These are phyloP conservation scores for Amphibalanus amphitrite DNA, from an alignment of 1,140 invertebrate species.

Conservation along the genomic window DNA sequence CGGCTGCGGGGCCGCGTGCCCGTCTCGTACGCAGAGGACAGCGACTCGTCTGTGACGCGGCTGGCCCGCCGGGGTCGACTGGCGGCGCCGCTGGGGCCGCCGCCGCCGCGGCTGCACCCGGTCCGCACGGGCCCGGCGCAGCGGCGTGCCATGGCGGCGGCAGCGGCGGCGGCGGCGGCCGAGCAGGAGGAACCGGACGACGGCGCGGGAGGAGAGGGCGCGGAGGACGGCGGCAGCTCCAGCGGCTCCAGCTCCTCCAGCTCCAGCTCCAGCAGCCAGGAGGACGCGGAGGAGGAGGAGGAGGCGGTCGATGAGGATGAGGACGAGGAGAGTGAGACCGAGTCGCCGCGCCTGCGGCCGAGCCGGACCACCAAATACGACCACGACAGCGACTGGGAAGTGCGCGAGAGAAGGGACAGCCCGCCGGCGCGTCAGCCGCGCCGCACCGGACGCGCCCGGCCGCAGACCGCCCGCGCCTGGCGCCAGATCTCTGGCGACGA, in stretches of 20 bases:
- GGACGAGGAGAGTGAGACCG: slow-evolving; percentile 16
- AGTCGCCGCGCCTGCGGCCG: too few relatives aligned
- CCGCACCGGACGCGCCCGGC: background rate
- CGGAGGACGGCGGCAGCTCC: slow-evolving; percentile 13
- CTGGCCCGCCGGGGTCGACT: slow-evolving; percentile 6
- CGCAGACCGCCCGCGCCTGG: background rate
- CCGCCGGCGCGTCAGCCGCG: too few relatives aligned
- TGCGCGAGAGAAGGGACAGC: too few relatives aligned
- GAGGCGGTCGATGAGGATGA: slow-evolving; percentile 22
- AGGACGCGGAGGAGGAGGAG: slow-evolving; percentile 16
- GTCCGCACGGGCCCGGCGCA: background rate
- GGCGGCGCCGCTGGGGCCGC: slow-evolving; percentile 3
- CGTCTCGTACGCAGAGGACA: background rate
- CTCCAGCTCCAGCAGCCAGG: slow-evolving; percentile 4
- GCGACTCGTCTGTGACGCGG: slow-evolving; percentile 9
- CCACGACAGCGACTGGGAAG: background rate
- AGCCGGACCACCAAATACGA: background rate
- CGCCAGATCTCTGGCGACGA: background rate
- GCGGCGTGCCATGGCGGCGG: slow-evolving; percentile 2
- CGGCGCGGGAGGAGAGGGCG: slow-evolving; percentile 25
- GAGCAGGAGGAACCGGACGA: slow-evolving; percentile 17
- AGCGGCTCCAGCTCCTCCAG: slow-evolving; percentile 7
- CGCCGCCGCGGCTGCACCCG: background rate
- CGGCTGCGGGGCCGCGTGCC: slow-evolving; percentile 6
- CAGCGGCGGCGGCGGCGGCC: slow-evolving; percentile 17